Base-by-base conservation (phyloP, 1,140 invertebrate genomes). In the Sogatella furcifera region DNA sequence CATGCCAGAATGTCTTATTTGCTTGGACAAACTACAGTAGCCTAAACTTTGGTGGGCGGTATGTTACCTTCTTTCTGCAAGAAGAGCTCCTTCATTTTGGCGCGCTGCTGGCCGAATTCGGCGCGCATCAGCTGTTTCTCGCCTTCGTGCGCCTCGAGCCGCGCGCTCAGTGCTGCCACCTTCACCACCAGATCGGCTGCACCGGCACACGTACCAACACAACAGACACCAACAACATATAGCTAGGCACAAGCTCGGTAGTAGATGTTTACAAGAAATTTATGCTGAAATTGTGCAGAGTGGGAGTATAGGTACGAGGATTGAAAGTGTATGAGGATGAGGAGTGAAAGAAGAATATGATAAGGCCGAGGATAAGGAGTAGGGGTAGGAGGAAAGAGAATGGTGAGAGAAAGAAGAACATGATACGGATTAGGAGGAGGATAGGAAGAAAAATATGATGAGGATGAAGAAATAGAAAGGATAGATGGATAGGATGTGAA, bases 1-100 rank as follows among this genome's bases (percentile, higher is more conserved):
- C n/a, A n/a, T n/a, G n/a, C n/a, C n/a, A n/a, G n/a, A n/a, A n/a
- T n/a, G n/a, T n/a, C n/a, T n/a, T n/a, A n/a, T n/a, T n/a, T n/a
- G n/a, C n/a, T n/a, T n/a, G n/a, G n/a, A n/a, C n/a, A n/a, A n/a
- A n/a, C n/a, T n/a, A n/a, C n/a, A n/a, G n/a, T n/a, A n/a, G n/a
- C n/a, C n/a, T n/a, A n/a, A n/a, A n/a, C n/a, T n/a, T n/a, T n/a
- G n/a, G n/a, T n/a, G n/a, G n/a, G 24, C 2, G 24, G 24, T 28
- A 6, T 6, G 44, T 22, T 78, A 90, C 89, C 86, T 85, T 95
- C 92, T 81, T 94, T 95, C 70, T 93, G 89, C 64, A 94, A 78
- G 75, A 87, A 95, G 11, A 95, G 72, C 69, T 93, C 90, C 77
- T 92, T 93, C 80, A 95, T 86, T 79, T 89, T 91, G 6, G 91